phyloP scores from a whole-genome alignment of 2,888 invertebrate genomes.

The Tipula vernalis region DNA sequence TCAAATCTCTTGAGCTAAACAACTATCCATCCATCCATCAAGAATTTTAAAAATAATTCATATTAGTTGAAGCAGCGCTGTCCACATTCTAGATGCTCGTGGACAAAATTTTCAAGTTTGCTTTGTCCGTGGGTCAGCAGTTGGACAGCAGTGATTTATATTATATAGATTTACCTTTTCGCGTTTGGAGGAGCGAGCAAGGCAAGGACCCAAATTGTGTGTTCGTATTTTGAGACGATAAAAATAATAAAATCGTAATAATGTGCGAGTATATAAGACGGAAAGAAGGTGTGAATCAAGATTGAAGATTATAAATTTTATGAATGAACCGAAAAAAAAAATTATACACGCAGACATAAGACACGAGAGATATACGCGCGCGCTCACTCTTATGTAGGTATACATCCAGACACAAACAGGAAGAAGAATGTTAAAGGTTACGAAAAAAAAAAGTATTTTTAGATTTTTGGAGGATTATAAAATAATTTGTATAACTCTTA shows the following conservation, averaged over 20 bases:
- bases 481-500: background rate
- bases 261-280: background rate
- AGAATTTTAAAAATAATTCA: background rate
- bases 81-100: too few species aligned
- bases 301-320: background rate
- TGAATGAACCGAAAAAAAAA: background rate
- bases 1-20: background rate
- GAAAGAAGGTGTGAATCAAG: background rate
- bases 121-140: too few species aligned
- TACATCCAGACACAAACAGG: background rate
- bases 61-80: background rate
- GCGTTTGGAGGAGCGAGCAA: background rate
- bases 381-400: background rate
- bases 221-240: background rate
- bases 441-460: background rate
- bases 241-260: background rate
- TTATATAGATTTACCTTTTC: background rate
- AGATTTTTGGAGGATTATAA: background rate
- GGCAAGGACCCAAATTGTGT: background rate
- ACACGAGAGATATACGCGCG: background rate
- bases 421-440: slow-evolving; percentile 4
- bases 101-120: too few species aligned
- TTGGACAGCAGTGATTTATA: too few species aligned
- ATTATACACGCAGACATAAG: background rate
- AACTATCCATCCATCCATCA: background rate